Base-by-base conservation (phyloP, 2,797 vertebrate species). In the Sarcoramphus papa region DNA sequence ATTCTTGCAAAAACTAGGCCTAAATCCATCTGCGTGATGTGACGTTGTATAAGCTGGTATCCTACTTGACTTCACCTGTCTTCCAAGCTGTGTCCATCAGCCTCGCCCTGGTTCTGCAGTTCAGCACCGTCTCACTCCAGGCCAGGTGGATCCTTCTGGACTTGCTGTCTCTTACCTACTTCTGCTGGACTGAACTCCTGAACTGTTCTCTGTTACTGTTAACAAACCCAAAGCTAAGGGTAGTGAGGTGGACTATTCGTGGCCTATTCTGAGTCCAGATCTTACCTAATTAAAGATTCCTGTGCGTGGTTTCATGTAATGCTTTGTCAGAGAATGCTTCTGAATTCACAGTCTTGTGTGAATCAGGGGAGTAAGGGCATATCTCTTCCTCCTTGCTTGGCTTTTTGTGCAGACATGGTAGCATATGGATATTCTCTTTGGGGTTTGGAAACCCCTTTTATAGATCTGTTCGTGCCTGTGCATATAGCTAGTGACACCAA, bases 161-260 rank as follows among this genome's bases (percentile, higher is more conserved):
- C 16, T 45, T 81, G 33, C 27, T 86, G 7, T 35, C 20, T 68
- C 11, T 45, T 73, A 12, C 14, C 18, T 72, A 1, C 17, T 75
- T 63, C 30, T 87, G 16, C 33, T 37, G 16, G 21, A 33, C 20
- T 5, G 2, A 10, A 27, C 14, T 77, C 16, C 35, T 37, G 47
- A 67, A 33, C 28, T 41, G 6, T 51, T 37, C 14, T 75, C 56
- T 68, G 4, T 51, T 78, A 23, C 17, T 79, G 7, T 85, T 47
- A 85, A 68, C 31, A 64, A 60, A 43, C 14, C 2, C 37, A 54
- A 41, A 73, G 8, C 60, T 69, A 45, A 16, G 28, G 2, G 13
- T 59, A 28, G n/a, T 12, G 30, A 43, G 28, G 12, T 47, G 7
- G 16, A 15, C 19, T 56, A 1, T 59, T 40, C 0, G 0, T 80